Evolutionary conservation across 2,888 invertebrate genomes (phyloP).

Genomic region (Drosophila prolongata): DNA sequence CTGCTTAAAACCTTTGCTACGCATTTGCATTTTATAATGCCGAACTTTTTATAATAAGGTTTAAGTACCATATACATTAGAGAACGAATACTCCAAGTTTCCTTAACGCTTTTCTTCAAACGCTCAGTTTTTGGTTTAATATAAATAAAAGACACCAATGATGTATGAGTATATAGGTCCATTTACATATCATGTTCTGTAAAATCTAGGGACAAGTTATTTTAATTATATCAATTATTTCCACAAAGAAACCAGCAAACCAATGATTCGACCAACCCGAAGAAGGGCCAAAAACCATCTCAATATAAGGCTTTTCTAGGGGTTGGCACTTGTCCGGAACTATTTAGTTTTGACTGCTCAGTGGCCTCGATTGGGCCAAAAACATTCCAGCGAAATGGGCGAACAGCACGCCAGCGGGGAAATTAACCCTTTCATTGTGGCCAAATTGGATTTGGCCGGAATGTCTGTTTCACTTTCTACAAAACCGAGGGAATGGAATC

Average conservation of each 20-base stretch:
- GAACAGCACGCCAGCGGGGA: constrained; percentile 35
- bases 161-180: too few relatives aligned
- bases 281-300: neutral
- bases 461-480: constrained; percentile 44
- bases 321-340: constrained; percentile 20
- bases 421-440: constrained; percentile 45
- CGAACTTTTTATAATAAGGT: neutral
- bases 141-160: too few relatives aligned
- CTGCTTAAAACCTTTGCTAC: neutral
- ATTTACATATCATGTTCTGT: too few relatives aligned
- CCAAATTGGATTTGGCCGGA: constrained; percentile 43
- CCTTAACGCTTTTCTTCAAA: too few relatives aligned
- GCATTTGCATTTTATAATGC: constrained; percentile 1
- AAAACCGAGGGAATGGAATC: constrained; percentile 57
- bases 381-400: constrained; percentile 28
- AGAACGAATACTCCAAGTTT: too few relatives aligned
- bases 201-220: too few relatives aligned
- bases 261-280: neutral
- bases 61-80: constrained; percentile 9
- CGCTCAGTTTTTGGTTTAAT: too few relatives aligned
- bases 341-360: constrained; percentile 16
- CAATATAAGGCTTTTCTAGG: neutral
- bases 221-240: too few relatives aligned
- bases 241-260: neutral
- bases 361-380: constrained; percentile 29